Conservation (phyloP, 2,888 invertebrate genomes). For the Pseudolycoriella hygida region DNA sequence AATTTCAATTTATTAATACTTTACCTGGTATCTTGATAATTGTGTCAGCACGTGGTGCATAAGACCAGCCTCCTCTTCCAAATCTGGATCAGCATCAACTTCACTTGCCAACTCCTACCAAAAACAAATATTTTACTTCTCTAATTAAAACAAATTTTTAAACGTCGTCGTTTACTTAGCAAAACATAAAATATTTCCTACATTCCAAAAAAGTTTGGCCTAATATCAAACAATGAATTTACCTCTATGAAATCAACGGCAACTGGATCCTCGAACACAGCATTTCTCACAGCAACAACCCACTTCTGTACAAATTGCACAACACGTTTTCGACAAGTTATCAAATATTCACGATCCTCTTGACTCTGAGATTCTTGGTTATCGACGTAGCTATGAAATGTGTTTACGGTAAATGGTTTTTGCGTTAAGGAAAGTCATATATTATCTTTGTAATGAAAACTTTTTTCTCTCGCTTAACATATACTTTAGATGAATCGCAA, state of each 20-base stretch:
- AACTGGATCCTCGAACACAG: slow-evolving; percentile 55
- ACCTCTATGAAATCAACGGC: slow-evolving; percentile 57
- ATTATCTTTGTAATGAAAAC: background rate
- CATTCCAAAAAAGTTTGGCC: no score
- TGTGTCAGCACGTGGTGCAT: slow-evolving; percentile 50
- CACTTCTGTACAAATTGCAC: slow-evolving; percentile 62
- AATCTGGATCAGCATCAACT: slow-evolving; percentile 45
- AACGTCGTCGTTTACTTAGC: no score
- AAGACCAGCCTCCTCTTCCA: slow-evolving; percentile 48
- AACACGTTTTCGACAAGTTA: slow-evolving; percentile 54
- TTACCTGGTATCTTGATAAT: slow-evolving; percentile 38
- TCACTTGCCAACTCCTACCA: slow-evolving; percentile 46
- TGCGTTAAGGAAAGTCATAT: slow-evolving; percentile 2
- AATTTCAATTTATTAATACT: no score
- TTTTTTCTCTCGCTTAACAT: no score
- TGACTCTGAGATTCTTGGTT: slow-evolving; percentile 30
- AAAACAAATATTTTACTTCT: background rate
- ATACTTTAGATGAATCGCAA: no score
- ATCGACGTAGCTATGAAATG: slow-evolving; percentile 34
- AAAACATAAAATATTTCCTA: no score
- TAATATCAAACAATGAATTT: no score
- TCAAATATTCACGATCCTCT: slow-evolving; percentile 44
- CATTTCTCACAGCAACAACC: slow-evolving; percentile 51
- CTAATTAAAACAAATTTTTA: slow-evolving; percentile 1
- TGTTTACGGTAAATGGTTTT: slow-evolving; percentile 14